Evolutionary conservation across 2,797 vertebrate genomes (phyloP).

Genomic region (Diglossa cyanea): DNA sequence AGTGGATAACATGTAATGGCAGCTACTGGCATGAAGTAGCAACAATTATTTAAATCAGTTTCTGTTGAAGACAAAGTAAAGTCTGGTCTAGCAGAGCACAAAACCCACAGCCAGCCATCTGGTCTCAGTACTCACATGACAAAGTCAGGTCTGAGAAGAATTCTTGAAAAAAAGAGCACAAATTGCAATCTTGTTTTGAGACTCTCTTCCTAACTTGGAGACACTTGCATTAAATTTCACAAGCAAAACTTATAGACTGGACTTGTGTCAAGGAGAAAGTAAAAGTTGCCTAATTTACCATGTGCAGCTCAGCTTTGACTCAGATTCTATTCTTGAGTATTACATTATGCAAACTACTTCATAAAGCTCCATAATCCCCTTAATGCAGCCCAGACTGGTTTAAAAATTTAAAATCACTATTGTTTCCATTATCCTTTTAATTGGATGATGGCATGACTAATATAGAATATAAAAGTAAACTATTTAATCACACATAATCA

Average conservation of each 20-base stretch:
- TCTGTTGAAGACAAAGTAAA: background rate
- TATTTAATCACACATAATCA: constrained; percentile 40
- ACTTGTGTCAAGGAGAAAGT: constrained; percentile 19
- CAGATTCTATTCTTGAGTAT: constrained; percentile 44
- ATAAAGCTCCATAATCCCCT: constrained; percentile 45
- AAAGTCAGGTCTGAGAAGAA: background rate
- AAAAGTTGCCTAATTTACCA: constrained; percentile 32
- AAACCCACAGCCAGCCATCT: background rate
- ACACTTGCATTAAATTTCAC: background rate
- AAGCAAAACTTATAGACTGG: background rate
- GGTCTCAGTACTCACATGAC: background rate
- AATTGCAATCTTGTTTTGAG: background rate
- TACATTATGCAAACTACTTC: constrained; percentile 43
- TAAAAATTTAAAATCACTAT: constrained; percentile 42
- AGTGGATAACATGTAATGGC: background rate
- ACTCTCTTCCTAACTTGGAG: background rate
- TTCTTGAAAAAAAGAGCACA: background rate
- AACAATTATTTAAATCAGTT: background rate
- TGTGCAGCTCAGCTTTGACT: constrained; percentile 41
- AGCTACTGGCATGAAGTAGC: background rate
- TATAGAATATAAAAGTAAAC: constrained; percentile 20
- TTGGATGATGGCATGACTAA: constrained; percentile 46
- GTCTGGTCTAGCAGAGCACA: background rate
- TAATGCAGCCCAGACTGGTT: constrained; percentile 25
- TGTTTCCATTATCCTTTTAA: constrained; percentile 55